phyloP scores from a whole-genome alignment of 2,888 invertebrate genomes.

The Pachycephus smyrnensis region DNA sequence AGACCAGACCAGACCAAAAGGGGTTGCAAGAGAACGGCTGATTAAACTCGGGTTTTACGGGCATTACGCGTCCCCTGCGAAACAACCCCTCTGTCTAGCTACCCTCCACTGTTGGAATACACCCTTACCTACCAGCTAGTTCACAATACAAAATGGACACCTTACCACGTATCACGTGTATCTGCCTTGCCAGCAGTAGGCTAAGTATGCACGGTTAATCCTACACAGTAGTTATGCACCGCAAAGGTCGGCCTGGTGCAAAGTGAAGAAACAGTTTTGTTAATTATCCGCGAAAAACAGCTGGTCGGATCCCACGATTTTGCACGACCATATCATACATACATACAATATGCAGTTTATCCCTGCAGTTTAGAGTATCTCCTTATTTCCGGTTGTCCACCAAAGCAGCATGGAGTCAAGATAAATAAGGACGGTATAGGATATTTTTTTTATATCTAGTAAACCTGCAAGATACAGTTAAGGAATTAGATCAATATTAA shows the following conservation, averaged over 20 bases:
- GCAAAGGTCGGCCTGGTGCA: slow-evolving; percentile 8
- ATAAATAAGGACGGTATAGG: background rate
- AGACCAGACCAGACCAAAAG: background rate
- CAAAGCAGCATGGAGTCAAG: background rate
- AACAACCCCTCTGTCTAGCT: slow-evolving; percentile 22
- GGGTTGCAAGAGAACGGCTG: slow-evolving; percentile 32
- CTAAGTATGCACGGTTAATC: background rate
- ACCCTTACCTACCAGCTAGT: background rate
- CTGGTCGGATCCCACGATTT: slow-evolving; percentile 50
- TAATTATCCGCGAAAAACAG: slow-evolving; percentile 62
- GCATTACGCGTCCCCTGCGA: slow-evolving; percentile 40
- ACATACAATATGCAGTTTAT: background rate
- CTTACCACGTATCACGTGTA: background rate
- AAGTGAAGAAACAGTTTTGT: slow-evolving; percentile 53
- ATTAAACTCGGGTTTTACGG: slow-evolving; percentile 51
- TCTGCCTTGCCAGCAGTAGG: background rate
- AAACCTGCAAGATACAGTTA: background rate
- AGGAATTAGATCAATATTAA: background rate
- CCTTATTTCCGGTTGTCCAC: background rate
- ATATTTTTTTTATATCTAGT: background rate
- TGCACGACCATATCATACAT: background rate
- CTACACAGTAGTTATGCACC: background rate
- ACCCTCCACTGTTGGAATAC: background rate
- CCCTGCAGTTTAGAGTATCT: background rate
- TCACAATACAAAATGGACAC: background rate